Conservation (phyloP, 2,888 invertebrate species). For the Laothoe populi region DNA sequence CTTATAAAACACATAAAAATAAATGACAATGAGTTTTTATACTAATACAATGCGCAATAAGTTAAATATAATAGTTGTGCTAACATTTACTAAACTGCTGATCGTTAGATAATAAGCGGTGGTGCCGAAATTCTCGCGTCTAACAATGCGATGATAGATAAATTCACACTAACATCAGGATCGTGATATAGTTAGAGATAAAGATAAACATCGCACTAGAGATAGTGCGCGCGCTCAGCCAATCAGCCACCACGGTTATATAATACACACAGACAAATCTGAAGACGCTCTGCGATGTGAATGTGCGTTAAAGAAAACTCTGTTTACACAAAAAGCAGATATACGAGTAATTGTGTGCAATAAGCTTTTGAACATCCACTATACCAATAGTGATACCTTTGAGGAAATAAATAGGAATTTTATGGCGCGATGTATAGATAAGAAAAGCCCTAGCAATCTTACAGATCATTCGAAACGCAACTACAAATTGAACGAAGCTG, state of each 20-base stretch:
- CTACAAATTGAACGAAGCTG: too few species aligned
- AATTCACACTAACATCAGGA: not conserved
- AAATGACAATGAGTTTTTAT: not conserved
- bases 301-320: not conserved
- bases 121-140: slow-evolving; percentile 4
- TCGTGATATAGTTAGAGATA: not conserved
- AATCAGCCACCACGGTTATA: not conserved
- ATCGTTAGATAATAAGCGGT: slow-evolving; percentile 3
- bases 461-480: too few species aligned
- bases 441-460: too few species aligned
- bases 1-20: not conserved
- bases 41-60: not conserved
- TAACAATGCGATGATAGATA: slow-evolving; percentile 1
- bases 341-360: too few species aligned
- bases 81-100: not conserved
- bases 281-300: not conserved
- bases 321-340: too few species aligned
- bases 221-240: not conserved
- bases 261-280: not conserved
- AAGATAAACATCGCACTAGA: not conserved
- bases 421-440: too few species aligned
- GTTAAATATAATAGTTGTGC: not conserved
- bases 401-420: too few species aligned
- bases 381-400: too few species aligned
- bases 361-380: too few species aligned